Evolutionary conservation across 2,888 invertebrate species (phyloP).

Genomic region (Hydropsyche betteni): DNA sequence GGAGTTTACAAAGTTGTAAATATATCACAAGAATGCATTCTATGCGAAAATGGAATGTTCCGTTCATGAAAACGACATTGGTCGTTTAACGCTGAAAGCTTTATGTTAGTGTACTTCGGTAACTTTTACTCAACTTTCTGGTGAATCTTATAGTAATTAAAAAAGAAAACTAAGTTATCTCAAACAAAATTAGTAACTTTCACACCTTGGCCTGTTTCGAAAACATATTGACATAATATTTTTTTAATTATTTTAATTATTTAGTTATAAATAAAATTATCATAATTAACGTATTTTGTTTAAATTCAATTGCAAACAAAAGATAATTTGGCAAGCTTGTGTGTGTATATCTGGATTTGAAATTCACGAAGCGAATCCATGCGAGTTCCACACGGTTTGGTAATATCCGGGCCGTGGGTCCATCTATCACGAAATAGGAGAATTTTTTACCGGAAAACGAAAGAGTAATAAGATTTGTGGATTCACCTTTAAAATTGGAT

Average conservation of each 20-base stretch:
- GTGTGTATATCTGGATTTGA: no score
- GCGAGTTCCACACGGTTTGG: slow-evolving; percentile 16
- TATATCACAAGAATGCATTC: no score
- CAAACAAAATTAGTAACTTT: no score
- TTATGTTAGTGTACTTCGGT: slow-evolving; percentile 11
- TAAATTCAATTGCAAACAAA: no score
- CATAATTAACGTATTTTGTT: no score
- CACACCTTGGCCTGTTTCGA: no score
- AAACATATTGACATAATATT: no score
- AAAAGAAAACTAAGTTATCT: no score
- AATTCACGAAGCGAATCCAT: not conserved
- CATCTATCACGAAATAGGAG: slow-evolving; percentile 12
- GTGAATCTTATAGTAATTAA: slow-evolving; percentile 38
- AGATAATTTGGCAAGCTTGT: no score
- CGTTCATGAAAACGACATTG: slow-evolving; percentile 9
- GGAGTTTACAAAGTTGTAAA: no score
- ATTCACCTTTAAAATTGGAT: slow-evolving; percentile 25
- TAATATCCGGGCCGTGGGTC: slow-evolving; percentile 16
- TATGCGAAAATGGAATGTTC: slow-evolving; percentile 22
- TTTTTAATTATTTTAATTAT: no score
- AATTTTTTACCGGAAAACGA: slow-evolving; percentile 23
- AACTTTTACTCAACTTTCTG: slow-evolving; percentile 45
- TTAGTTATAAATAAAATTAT: no score
- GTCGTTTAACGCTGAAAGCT: slow-evolving; percentile 36
- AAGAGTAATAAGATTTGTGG: slow-evolving; percentile 27